Base-by-base conservation (phyloP, 2,888 invertebrate genomes). In the Amiota communis region DNA sequence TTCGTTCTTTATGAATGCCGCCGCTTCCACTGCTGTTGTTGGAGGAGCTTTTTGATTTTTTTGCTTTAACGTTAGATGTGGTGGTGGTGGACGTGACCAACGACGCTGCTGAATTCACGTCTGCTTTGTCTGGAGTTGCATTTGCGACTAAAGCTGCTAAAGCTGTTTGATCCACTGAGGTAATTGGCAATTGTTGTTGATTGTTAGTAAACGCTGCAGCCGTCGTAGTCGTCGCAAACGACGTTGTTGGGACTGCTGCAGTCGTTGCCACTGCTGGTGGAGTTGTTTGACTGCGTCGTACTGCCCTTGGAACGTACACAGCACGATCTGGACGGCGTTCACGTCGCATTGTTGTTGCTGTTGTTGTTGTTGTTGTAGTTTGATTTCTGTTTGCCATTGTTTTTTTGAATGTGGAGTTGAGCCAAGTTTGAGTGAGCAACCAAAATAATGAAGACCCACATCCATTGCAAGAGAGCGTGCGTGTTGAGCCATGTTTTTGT, bases 271-370 rank as follows among this genome's bases (percentile, higher is more conserved):
- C 74, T 69, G 86, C 87, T 77, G 89, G 89, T 78, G 89, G 88
- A 80, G 88, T 89, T 74, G 89, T 89, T 85, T 89, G 88, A 87
- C 89, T 89, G 74, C 93, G 91, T 76, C 93, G 91, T 75, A 36
- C 36, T 36, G 93, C 94, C 85, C 94, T 91, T 75, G 95, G 95
- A 76, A 95, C 93, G 91, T 95, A 96, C 70, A 95, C 93, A 20
- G 94, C 95, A 57, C 94, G 92, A 89, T 95, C 95, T 67, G 95
- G 95, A 79, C 95, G 92, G 74, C 93, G 92, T 83, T 90, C 88
- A 76, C 90, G 88, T 76, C 88, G 90, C 87, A 72, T 90, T 72
- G 68, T 74, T 75, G 75, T 56, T 65, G 59, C 49, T n/a, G 65
- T 61, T 61, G 72, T 56, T 61, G 68, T 56, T 65, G 59, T 46